A percentile compares a stretch with the other conserved stretches of the same genome.
phyloP scores from a whole-genome alignment of 2,113 vertebrate species.

The Parus major region DNA sequence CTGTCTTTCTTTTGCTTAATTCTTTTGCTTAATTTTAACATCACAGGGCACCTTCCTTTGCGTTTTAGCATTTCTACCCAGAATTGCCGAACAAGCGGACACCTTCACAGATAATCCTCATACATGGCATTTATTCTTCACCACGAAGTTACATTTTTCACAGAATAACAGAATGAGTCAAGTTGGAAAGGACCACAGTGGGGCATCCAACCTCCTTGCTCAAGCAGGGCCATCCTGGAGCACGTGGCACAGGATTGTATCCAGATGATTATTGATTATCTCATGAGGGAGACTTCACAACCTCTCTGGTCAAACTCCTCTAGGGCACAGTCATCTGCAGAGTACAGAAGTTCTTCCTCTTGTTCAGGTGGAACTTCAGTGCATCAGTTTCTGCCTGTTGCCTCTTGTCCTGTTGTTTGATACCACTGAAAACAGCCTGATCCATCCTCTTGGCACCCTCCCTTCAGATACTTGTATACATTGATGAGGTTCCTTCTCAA shows the following conservation, averaged over 20 bases:
- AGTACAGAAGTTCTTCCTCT: background rate
- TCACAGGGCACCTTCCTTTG: background rate
- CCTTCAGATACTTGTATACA: rapidly evolving
- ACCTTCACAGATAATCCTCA: background rate
- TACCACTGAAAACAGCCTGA: background rate
- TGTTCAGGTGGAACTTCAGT: background rate
- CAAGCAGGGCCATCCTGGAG: background rate
- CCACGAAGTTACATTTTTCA: background rate
- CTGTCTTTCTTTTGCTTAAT: background rate
- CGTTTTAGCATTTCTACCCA: background rate
- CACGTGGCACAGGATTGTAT: rapidly evolving
- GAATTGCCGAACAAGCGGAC: background rate
- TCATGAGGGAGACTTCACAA: background rate
- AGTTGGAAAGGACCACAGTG: background rate
- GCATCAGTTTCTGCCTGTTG: background rate
- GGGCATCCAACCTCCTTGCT: background rate
- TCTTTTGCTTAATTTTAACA: background rate
- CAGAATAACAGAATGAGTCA: background rate
- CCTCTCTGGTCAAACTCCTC: background rate
- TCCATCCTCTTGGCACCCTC: background rate
- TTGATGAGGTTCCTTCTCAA: background rate
- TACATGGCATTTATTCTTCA: background rate
- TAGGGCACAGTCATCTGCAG: background rate
- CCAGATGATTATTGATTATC: background rate
- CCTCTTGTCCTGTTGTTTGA: background rate